Base-by-base conservation (phyloP, 2,888 invertebrate species). In the Melolontha melolontha region DNA sequence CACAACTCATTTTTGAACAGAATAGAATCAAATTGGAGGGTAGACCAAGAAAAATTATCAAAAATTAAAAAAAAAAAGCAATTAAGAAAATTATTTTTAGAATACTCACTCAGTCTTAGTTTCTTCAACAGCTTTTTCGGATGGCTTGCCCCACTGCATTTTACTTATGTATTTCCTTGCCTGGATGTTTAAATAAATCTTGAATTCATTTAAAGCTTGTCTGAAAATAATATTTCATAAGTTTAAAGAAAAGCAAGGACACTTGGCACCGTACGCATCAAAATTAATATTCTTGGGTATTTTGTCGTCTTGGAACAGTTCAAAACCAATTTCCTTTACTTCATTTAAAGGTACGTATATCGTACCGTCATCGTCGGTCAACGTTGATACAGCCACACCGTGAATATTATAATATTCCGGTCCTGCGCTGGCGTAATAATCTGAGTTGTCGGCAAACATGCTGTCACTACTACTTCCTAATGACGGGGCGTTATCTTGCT, bases 271-370 rank as follows among this genome's bases (percentile, higher is more conserved):
- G 69, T 71, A 78, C 78, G 71, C 70, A 67, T 74, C 72, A 66
- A 72, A 66, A 41, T 73, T 64, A 5, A 69, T 49, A 16, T 67
- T 52, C 8, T 68, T 64, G 34, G 76, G 72, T 47, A 73, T 75
- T 47, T 64, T 69, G n/a, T 74, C 68, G 5, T 70, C 70, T 22
- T 72, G 68, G 63, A 76, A 79, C 29, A 79, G 49, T 22, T 74
- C 71, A 67, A 78, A 79, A 5, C 79, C 79, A 16, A 75, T 67
- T 34, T 67, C 66, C 57, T 72, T 71, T 2, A 79, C 70, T 49
- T 78, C 77, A 4, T 70, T 65, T 29, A 77, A 44, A 22, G 75
- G 73, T 0, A 79, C 74, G 70, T 71, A 78, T 5, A 76, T 16
- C 29, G 73, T 71, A 6, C 78, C 77, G 49, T 68, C 62, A 2